Evolutionary conservation across 2,888 invertebrate species (phyloP).

Genomic region (Eugnorisma glareosa): DNA sequence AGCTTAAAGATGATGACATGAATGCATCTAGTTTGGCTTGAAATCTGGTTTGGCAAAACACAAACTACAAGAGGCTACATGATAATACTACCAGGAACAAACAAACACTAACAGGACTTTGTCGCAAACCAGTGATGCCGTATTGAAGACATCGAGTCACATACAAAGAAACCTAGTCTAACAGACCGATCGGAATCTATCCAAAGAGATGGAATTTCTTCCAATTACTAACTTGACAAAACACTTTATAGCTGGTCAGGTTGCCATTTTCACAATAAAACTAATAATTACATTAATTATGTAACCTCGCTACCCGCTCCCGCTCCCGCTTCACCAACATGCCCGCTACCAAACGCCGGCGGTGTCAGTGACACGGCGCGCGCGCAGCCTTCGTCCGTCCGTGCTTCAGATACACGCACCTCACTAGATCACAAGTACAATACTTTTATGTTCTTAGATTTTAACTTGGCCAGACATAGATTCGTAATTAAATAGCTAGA

Average conservation of each 20-base stretch:
- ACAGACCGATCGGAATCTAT: background rate
- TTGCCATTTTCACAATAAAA: background rate
- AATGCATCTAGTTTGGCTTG: background rate
- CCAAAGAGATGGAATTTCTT: background rate
- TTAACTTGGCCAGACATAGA: background rate
- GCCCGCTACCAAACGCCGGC: conserved; percentile 56
- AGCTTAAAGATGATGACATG: background rate
- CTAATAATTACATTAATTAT: background rate
- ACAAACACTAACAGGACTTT: too few species aligned
- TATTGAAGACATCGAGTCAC: background rate
- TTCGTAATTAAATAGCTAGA: background rate
- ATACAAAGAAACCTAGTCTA: background rate
- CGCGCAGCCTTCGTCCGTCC: conserved; percentile 80
- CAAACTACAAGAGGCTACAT: background rate
- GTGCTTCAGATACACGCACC: conserved; percentile 74
- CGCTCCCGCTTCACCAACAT: conserved; percentile 55
- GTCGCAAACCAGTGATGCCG: background rate
- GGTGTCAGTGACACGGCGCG: conserved; percentile 85
- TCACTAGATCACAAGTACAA: conserved; percentile 72
- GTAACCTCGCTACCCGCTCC: conserved; percentile 6
- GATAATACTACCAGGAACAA: too few species aligned
- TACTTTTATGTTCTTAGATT: conserved; percentile 45
- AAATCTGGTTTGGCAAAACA: background rate
- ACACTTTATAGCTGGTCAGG: background rate
- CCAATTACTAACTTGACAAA: too few species aligned